Evolutionary conservation across 1,140 invertebrate species (phyloP).

Genomic region (Cephus cinctus): DNA sequence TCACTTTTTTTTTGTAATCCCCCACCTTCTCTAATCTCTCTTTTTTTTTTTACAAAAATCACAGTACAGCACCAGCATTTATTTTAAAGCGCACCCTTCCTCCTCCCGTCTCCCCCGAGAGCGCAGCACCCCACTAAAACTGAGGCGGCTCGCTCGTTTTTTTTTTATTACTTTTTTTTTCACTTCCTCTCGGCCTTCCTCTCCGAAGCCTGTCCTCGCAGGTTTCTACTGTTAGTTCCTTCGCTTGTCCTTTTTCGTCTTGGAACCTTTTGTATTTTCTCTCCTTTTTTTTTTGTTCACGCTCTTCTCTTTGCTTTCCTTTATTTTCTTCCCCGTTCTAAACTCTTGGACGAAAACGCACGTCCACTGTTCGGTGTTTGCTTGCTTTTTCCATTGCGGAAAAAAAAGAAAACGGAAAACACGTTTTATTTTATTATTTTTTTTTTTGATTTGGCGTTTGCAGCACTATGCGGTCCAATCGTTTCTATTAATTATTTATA

Average conservation of each 20-base stretch:
- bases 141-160: constrained; percentile 37
- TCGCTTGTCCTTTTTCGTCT: too few species aligned
- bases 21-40: constrained; percentile 5
- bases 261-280: constrained; percentile 14
- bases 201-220: too few species aligned
- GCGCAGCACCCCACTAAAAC: constrained; percentile 45
- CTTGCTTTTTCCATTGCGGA: too few species aligned
- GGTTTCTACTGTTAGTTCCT: too few species aligned
- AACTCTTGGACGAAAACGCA: not conserved
- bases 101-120: constrained; percentile 31
- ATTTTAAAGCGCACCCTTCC: constrained; percentile 48
- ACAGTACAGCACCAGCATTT: constrained; percentile 53
- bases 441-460: constrained; percentile 43
- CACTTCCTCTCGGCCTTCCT: constrained; percentile 1
- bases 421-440: constrained; percentile 20
- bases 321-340: constrained; percentile 2
- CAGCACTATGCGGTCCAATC: constrained; percentile 34
- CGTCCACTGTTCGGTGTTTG: not conserved
- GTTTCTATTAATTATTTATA: too few species aligned
- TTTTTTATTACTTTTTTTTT: constrained; percentile 10
- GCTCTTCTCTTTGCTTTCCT: constrained; percentile 9
- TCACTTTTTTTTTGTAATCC: constrained; percentile 11
- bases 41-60: constrained; percentile 49
- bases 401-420: constrained; percentile 20
- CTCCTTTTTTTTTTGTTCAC: too few species aligned